These are phyloP conservation scores for Caenorhabditis wallacei DNA, from an alignment of 2,888 invertebrate species.

Conservation along the genomic window DNA sequence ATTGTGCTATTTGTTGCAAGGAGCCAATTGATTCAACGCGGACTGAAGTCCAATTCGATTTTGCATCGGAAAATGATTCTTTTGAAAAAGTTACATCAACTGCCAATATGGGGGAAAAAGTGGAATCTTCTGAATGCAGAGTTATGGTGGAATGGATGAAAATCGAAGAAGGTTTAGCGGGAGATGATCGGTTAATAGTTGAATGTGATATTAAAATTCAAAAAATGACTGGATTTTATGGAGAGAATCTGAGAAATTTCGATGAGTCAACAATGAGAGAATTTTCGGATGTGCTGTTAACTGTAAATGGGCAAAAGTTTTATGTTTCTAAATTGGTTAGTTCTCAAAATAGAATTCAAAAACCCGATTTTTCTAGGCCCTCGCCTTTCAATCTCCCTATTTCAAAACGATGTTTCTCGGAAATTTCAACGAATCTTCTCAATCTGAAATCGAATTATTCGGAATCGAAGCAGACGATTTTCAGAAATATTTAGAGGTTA, in stretches of 20 bases:
- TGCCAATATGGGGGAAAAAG: too few relatives aligned
- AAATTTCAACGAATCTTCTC: constrained; percentile 5
- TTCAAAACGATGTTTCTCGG: constrained; percentile 10
- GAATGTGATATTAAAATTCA: not conserved
- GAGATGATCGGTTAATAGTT: too few relatives aligned
- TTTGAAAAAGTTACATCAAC: too few relatives aligned
- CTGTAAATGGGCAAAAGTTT: not conserved
- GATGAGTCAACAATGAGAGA: not conserved
- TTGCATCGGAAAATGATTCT: too few relatives aligned
- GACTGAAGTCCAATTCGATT: too few relatives aligned
- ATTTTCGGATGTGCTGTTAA: constrained; percentile 5
- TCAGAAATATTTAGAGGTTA: not conserved
- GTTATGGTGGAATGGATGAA: too few relatives aligned
- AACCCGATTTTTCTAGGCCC: not conserved
- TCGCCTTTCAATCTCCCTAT: constrained; percentile 9
- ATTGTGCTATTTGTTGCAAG: too few relatives aligned
- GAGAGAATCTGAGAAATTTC: not conserved
- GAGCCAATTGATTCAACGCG: too few relatives aligned
- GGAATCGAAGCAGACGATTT: constrained; percentile 2
- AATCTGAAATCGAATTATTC: not conserved
- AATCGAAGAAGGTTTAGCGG: too few relatives aligned
- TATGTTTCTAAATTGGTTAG: not conserved
- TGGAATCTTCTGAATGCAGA: too few relatives aligned
- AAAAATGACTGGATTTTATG: constrained; percentile 8
- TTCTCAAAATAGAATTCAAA: not conserved